Evolutionary conservation across 2,797 vertebrate species (phyloP).

Genomic region (Myotis daubentonii): DNA sequence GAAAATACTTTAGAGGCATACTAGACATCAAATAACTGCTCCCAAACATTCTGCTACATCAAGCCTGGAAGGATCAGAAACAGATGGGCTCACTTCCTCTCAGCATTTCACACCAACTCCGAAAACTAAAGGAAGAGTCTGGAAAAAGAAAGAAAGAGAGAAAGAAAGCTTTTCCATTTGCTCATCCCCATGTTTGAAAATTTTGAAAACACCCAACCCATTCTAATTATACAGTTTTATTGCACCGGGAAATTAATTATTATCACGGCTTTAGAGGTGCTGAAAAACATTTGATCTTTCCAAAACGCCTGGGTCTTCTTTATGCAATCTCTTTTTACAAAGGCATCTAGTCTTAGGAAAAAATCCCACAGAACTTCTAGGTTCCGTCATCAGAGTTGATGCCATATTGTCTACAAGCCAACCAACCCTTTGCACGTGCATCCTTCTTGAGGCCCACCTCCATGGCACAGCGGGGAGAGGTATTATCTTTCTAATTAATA

Average conservation of each 20-base stretch:
- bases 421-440: neutral
- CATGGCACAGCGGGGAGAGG: neutral
- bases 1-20: slow-evolving; percentile 68
- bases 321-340: slow-evolving; percentile 30
- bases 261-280: slow-evolving; percentile 40
- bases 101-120: slow-evolving; percentile 55
- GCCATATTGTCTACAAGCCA: neutral
- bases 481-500: neutral
- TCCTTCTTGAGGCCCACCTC: neutral
- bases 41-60: slow-evolving; percentile 69
- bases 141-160: neutral
- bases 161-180: slow-evolving; percentile 64
- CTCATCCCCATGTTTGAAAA: slow-evolving; percentile 56
- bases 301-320: neutral
- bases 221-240: slow-evolving; percentile 57
- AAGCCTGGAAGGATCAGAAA: slow-evolving; percentile 73
- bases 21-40: slow-evolving; percentile 75
- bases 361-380: neutral
- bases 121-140: slow-evolving; percentile 58
- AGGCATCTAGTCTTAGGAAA: slow-evolving; percentile 21
- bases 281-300: slow-evolving; percentile 65
- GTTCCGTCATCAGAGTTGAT: neutral
- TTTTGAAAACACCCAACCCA: slow-evolving; percentile 39
- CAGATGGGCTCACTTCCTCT: slow-evolving; percentile 78
- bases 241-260: slow-evolving; percentile 60